A percentile compares a stretch with the other conserved stretches of the same genome.
Evolutionary conservation across 2,113 vertebrate species (phyloP).

Genomic region (Fulica atra): DNA sequence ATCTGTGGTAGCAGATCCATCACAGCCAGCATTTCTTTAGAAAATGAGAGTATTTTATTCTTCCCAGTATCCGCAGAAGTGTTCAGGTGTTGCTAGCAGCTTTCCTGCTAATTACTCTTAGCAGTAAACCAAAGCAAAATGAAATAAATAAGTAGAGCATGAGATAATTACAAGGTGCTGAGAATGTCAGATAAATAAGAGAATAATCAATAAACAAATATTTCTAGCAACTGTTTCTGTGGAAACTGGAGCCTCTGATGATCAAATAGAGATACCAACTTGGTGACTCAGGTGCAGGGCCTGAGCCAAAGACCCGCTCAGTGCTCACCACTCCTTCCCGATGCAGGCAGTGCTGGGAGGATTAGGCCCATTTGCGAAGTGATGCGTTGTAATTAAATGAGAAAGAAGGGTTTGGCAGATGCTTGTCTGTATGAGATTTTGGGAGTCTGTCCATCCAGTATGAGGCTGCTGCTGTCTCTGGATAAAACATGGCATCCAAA

Average conservation of each 20-base stretch:
- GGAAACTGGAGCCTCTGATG: background rate
- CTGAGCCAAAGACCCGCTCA: background rate
- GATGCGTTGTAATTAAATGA: background rate
- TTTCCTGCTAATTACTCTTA: slow-evolving; percentile 23
- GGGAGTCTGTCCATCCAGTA: background rate
- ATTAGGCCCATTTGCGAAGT: background rate
- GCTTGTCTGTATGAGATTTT: background rate
- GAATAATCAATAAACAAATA: background rate
- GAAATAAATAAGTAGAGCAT: background rate
- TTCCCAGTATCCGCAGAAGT: background rate
- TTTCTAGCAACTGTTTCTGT: background rate
- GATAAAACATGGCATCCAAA: background rate
- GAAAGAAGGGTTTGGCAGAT: background rate
- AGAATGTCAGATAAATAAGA: background rate
- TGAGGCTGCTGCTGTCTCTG: background rate
- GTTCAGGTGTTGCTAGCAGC: background rate
- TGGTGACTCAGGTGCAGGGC: background rate
- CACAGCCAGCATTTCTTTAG: background rate
- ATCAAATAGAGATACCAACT: background rate
- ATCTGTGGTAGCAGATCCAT: slow-evolving; percentile 16
- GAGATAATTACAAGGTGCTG: background rate
- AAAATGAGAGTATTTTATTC: background rate
- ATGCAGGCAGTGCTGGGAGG: background rate
- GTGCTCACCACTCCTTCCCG: background rate
- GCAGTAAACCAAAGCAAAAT: background rate